phyloP scores from a whole-genome alignment of 2,797 vertebrate genomes.

The Characodon lateralis region DNA sequence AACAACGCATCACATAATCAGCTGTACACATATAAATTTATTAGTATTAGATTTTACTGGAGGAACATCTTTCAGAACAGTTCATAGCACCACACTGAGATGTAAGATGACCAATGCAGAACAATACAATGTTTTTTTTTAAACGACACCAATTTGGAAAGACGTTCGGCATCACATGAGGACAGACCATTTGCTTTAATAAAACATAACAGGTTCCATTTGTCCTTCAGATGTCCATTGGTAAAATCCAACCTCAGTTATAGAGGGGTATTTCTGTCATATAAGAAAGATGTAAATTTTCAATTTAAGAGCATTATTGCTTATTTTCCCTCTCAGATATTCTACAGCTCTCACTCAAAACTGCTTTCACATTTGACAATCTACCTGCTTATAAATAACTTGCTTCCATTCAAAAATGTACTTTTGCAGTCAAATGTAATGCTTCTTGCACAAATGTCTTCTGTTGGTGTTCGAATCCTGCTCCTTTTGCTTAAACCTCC shows the following conservation, averaged over 20 bases:
- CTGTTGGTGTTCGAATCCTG: neutral
- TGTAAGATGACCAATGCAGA: neutral
- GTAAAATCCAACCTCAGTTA: too few species aligned
- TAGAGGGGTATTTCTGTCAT: too few species aligned
- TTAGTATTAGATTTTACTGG: neutral
- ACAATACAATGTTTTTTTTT: neutral
- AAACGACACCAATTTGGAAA: slow-evolving; percentile 4
- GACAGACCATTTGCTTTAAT: neutral
- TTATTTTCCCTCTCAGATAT: too few species aligned
- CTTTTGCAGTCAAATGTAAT: neutral
- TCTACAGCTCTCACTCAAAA: too few species aligned
- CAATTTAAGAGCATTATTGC: too few species aligned
- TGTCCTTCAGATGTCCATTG: too few species aligned
- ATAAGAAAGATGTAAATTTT: too few species aligned
- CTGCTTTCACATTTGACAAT: too few species aligned
- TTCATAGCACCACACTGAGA: neutral
- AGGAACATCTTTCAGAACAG: too few species aligned
- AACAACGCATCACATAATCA: neutral
- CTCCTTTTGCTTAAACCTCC: neutral
- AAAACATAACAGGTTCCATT: too few species aligned
- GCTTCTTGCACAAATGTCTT: neutral
- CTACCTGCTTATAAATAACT: too few species aligned
- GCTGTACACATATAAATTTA: neutral
- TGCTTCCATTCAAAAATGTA: neutral
- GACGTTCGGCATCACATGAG: neutral